Base-by-base conservation (phyloP, 2,888 invertebrate species). In the Dicranocentrus wangi region DNA sequence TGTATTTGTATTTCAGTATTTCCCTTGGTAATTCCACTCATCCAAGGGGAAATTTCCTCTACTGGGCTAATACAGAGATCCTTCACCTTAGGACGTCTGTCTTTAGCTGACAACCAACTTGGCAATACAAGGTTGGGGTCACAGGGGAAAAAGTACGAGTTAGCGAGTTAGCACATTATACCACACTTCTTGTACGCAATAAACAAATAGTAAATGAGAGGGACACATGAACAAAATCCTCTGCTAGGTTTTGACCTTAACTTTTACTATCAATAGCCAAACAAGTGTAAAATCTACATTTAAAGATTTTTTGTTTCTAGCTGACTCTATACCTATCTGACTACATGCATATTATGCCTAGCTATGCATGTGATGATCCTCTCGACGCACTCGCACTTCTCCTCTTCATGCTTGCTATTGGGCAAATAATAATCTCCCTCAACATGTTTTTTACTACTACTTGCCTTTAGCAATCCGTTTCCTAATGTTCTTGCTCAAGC, bases 1-100 rank as follows among this genome's bases (percentile, higher is more conserved):
- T n/a, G n/a, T n/a, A n/a, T n/a, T n/a, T n/a, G n/a, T n/a, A n/a
- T n/a, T n/a, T n/a, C n/a, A n/a, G n/a, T n/a, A n/a, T n/a, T n/a
- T n/a, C n/a, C n/a, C n/a, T n/a, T n/a, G n/a, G n/a, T n/a, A n/a
- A n/a, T n/a, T n/a, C n/a, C n/a, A n/a, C n/a, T n/a, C n/a, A n/a
- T 61, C 39, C 79, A 79, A 80, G 73, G 80, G 51, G 69, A 79
- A 63, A 21, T 42, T 42, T 10, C 15, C 21, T 43, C n/a, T 17
- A 27, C n/a, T 21, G 21, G 55, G 19, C 5, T 55, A 23, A 19
- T 10, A 32, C 32, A 32, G n/a, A 55, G 61, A 81, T 81, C 81
- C 81, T 81, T 81, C 73, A 81, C 81, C 81, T 81, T 81, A 75
- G 81, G 63, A 73, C 75, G 75, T 75, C 81, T 81, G 65, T 73